Conservation (phyloP, 2,113 vertebrate species). For the Phainopepla nitens region DNA sequence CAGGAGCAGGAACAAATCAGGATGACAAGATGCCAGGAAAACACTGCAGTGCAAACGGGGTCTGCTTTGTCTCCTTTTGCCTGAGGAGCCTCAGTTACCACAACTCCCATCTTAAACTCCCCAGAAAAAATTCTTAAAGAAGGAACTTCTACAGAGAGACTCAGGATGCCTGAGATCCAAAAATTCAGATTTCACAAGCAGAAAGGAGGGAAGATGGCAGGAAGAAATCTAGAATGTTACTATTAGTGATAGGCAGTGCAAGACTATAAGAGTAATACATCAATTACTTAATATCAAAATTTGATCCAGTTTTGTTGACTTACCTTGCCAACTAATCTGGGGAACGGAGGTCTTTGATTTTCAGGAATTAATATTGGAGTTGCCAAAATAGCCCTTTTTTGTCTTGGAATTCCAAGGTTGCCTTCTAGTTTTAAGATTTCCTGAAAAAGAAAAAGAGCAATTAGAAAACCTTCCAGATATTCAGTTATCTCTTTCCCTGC, state of each 20-base stretch:
- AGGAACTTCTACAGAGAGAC: neutral
- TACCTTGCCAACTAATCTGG: constrained; percentile 89
- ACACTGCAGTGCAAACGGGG: neutral
- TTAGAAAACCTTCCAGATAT: neutral
- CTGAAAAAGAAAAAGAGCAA: constrained; percentile 62
- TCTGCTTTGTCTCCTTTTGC: neutral
- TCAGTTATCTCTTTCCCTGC: neutral
- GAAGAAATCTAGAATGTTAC: neutral
- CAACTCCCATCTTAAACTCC: neutral
- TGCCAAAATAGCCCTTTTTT: constrained; percentile 87
- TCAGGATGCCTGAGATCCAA: neutral
- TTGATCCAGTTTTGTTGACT: constrained; percentile 18
- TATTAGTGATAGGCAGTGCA: neutral
- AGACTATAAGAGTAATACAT: neutral
- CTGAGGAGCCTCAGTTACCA: neutral
- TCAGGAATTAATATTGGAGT: constrained; percentile 88
- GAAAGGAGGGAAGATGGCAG: neutral
- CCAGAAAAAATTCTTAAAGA: neutral
- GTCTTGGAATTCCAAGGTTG: constrained; percentile 75
- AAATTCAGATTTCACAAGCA: neutral
- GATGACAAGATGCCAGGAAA: neutral
- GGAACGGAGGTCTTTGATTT: constrained; percentile 90
- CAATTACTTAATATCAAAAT: neutral
- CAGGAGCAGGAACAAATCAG: neutral
- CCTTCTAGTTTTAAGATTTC: constrained; percentile 80